Percentiles rank a stretch among this genome's conserved stretches.
Evolutionary conservation across 1,140 invertebrate genomes (phyloP).

Genomic region (Pararge aegeria): DNA sequence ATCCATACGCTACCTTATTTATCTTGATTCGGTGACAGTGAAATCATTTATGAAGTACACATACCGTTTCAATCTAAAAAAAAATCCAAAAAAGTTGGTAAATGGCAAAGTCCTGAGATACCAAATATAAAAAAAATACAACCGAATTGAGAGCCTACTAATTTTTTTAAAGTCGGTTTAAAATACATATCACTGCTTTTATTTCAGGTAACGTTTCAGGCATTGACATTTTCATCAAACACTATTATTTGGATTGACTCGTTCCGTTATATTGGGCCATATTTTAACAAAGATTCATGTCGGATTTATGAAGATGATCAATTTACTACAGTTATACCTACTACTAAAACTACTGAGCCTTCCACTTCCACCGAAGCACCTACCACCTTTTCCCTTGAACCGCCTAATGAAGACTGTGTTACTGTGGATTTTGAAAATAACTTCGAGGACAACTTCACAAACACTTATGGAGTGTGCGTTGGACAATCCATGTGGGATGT

Average conservation of each 20-base stretch:
- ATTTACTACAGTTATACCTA: not conserved
- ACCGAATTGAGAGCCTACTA: too few species aligned
- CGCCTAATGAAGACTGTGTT: slow-evolving; percentile 19
- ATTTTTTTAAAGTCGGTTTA: too few species aligned
- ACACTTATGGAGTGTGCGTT: not conserved
- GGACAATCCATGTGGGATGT: not conserved
- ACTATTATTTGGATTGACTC: slow-evolving; percentile 14
- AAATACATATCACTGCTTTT: not conserved
- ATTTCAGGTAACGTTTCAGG: not conserved
- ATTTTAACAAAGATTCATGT: slow-evolving; percentile 17
- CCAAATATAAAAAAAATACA: too few species aligned
- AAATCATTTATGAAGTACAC: too few species aligned
- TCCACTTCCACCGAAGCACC: not conserved
- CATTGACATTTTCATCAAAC: not conserved
- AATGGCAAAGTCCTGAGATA: too few species aligned
- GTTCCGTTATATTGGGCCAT: slow-evolving; percentile 29
- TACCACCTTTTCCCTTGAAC: not conserved
- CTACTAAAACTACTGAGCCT: not conserved
- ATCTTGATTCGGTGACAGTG: too few species aligned
- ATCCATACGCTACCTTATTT: too few species aligned
- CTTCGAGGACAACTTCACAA: not conserved
- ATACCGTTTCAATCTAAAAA: too few species aligned
- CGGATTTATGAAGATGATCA: slow-evolving; percentile 19
- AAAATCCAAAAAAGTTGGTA: too few species aligned
- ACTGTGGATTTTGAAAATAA: slow-evolving; percentile 20